Evolutionary conservation across 2,888 invertebrate genomes (phyloP).

Genomic region (Torymus auratus): DNA sequence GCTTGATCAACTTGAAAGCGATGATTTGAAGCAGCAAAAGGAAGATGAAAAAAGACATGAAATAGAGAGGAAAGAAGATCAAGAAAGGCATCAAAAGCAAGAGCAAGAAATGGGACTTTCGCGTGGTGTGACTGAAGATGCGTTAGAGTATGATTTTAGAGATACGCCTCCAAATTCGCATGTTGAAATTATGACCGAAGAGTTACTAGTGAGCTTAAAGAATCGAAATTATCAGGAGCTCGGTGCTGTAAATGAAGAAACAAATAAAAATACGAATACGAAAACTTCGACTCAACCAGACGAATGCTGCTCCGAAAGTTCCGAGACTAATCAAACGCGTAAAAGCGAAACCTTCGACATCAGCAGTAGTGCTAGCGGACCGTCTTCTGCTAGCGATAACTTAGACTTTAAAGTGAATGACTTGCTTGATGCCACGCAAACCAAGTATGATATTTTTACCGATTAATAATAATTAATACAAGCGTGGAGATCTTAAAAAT

Average conservation of each 20-base stretch:
- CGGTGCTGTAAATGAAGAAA: constrained; percentile 56
- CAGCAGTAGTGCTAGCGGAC: constrained; percentile 72
- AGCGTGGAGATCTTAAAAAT: too few species aligned
- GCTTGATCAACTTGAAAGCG: constrained; percentile 4
- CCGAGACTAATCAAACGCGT: constrained; percentile 68
- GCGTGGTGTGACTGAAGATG: neutral
- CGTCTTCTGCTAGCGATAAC: constrained; percentile 70
- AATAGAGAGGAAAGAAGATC: too few species aligned
- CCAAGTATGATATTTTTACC: constrained; percentile 43
- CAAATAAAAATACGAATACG: constrained; percentile 50
- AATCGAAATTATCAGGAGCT: constrained; percentile 68
- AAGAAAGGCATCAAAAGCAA: too few species aligned
- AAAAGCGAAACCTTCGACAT: constrained; percentile 75
- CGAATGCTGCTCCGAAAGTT: constrained; percentile 70
- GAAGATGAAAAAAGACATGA: too few species aligned
- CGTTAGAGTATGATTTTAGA: constrained; percentile 69
- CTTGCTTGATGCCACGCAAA: constrained; percentile 62
- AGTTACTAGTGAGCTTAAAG: constrained; percentile 64
- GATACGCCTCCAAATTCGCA: constrained; percentile 75
- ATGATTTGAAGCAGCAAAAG: too few species aligned
- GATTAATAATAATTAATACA: neutral
- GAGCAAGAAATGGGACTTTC: too few species aligned
- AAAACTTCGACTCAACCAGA: constrained; percentile 7
- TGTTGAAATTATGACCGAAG: constrained; percentile 69
- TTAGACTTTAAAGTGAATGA: constrained; percentile 70